These are phyloP conservation scores for Illadopsis cleaveri DNA, from an alignment of 2,113 vertebrate genomes.

Conservation along the genomic window DNA sequence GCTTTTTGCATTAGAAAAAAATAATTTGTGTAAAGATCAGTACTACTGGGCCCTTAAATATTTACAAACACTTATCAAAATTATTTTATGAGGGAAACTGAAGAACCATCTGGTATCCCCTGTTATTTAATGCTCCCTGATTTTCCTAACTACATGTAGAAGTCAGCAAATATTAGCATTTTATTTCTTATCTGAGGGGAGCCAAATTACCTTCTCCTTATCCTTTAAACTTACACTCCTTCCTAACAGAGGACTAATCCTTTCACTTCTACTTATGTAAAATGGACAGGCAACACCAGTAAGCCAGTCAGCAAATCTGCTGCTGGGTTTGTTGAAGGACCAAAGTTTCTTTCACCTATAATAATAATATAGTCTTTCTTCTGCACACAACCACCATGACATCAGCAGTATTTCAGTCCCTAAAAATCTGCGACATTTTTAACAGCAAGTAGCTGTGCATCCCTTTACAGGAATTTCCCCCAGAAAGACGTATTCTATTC, in stretches of 20 bases:
- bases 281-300: background rate
- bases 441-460: background rate
- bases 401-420: background rate
- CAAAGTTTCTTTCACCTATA: background rate
- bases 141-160: background rate
- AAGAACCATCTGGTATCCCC: background rate
- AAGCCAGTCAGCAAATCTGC: background rate
- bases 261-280: background rate
- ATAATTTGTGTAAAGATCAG: background rate
- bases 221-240: background rate
- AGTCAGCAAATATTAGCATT: background rate
- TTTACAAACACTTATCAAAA: conserved; percentile 31
- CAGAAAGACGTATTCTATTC: background rate
- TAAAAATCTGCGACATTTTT: background rate
- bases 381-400: background rate
- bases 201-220: background rate
- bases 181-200: background rate
- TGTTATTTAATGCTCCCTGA: background rate
- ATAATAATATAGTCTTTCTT: background rate
- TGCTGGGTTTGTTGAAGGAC: background rate
- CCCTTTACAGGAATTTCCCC: background rate
- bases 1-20: background rate
- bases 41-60: background rate
- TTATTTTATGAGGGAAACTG: conserved; percentile 15
- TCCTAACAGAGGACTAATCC: background rate